Conservation (phyloP, 2,888 invertebrate species). For the Linnaemya tessellans region DNA sequence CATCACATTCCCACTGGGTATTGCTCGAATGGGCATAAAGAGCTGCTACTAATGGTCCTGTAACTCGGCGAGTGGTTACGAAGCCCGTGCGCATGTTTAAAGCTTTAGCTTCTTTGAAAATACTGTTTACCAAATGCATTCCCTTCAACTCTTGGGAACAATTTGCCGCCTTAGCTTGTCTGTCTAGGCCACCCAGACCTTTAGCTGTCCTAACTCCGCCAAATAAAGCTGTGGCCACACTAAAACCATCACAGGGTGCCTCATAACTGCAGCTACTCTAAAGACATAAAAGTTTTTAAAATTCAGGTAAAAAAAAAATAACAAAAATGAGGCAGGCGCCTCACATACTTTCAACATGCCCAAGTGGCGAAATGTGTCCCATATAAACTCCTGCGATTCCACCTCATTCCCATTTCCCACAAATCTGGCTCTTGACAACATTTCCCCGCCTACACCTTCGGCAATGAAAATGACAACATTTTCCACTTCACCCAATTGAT, state of each 20-base stretch:
- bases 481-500: conserved; percentile 86
- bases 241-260: conserved; percentile 93
- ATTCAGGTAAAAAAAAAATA: too few species aligned
- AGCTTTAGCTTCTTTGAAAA: conserved; percentile 88
- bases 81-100: conserved; percentile 91
- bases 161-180: conserved; percentile 85
- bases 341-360: conserved; percentile 89
- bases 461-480: conserved; percentile 93
- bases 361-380: conserved; percentile 91
- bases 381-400: conserved; percentile 86
- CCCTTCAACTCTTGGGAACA: conserved; percentile 86
- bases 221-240: conserved; percentile 92
- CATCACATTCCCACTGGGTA: conserved; percentile 93
- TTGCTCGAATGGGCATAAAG: conserved; percentile 89
- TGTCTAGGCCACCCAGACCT: conserved; percentile 89
- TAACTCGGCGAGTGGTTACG: conserved; percentile 93
- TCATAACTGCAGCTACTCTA: conserved; percentile 93
- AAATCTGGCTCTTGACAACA: conserved; percentile 87
- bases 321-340: too few species aligned
- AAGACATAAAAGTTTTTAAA: not conserved
- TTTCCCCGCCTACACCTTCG: conserved; percentile 93
- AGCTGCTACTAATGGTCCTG: conserved; percentile 92
- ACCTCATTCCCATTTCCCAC: conserved; percentile 88
- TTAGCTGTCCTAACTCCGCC: conserved; percentile 91
- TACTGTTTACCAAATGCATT: conserved; percentile 85